phyloP scores from a whole-genome alignment of 2,888 invertebrate species.

The Choreutis nemorana region DNA sequence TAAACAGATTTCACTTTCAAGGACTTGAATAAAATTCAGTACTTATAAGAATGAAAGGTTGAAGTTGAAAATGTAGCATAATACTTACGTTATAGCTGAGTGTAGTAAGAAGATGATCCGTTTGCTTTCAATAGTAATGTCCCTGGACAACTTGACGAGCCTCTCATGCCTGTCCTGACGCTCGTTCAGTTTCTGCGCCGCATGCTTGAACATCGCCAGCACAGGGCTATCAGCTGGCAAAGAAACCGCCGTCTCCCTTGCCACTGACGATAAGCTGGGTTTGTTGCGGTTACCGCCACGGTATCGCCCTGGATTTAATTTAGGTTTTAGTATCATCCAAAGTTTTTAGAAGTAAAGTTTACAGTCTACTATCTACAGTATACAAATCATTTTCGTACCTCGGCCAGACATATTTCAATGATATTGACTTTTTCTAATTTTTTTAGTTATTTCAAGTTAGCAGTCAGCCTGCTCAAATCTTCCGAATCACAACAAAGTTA shows the following conservation, averaged over 20 bases:
- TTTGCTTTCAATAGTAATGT: conserved; percentile 91
- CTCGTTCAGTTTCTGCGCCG: conserved; percentile 71
- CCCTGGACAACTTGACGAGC: conserved; percentile 81
- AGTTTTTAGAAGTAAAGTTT: too few relatives aligned
- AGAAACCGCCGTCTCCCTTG: conserved; percentile 30
- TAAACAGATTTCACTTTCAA: too few relatives aligned
- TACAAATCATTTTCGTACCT: too few relatives aligned
- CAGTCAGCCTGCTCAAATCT: too few relatives aligned
- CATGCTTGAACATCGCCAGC: conserved; percentile 70
- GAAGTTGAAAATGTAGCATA: too few relatives aligned
- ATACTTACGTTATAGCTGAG: conserved; percentile 66
- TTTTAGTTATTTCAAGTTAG: not conserved
- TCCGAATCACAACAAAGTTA: too few relatives aligned
- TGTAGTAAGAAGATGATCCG: conserved; percentile 87
- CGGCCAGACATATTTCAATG: not conserved
- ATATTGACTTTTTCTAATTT: conserved; percentile 3
- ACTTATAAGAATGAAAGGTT: too few relatives aligned
- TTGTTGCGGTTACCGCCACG: conserved; percentile 22
- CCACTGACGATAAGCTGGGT: conserved; percentile 32
- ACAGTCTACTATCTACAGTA: too few relatives aligned
- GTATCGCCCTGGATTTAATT: conserved; percentile 29
- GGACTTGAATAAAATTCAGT: too few relatives aligned
- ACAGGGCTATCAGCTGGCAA: conserved; percentile 53
- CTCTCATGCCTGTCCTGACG: conserved; percentile 87
- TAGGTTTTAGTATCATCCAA: too few relatives aligned